Evolutionary conservation across 30 jellyfish, hydroid and myxozoan species (phyloP).

Genomic region (Catostylus mosaicus): DNA sequence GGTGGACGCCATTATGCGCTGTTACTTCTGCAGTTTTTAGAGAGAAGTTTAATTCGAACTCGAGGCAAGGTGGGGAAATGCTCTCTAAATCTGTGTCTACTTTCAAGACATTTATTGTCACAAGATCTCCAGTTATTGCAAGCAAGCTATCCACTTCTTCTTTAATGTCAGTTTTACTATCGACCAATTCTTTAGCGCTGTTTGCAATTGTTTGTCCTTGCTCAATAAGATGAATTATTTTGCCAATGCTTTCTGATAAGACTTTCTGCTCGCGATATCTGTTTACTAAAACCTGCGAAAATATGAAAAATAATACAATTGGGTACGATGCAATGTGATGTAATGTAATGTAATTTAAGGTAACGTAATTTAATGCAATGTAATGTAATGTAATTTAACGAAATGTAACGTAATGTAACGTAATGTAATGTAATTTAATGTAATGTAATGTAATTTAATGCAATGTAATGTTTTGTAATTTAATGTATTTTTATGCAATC

Average conservation of each 20-base stretch:
- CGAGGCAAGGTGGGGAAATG: constrained; percentile 27
- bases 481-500: background rate
- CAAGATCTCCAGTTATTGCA: constrained; percentile 13
- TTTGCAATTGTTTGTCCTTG: constrained; percentile 25
- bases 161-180: constrained; percentile 1
- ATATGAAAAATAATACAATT: no score
- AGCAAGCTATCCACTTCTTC: background rate
- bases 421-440: background rate
- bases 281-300: no score
- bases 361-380: no score
- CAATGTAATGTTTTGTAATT: no score
- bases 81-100: background rate
- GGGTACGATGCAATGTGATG: no score
- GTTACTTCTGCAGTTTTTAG: background rate
- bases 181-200: constrained; percentile 9
- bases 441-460: background rate
- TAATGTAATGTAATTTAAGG: no score
- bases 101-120: background rate
- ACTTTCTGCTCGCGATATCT: no score
- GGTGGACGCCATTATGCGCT: background rate
- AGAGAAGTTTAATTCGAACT: constrained; percentile 3
- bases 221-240: background rate
- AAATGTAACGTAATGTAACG: no score
- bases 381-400: no score
- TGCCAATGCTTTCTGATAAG: background rate